These are phyloP conservation scores for Lates japonicus DNA, from an alignment of 2,797 vertebrate species.

Conservation along the genomic window DNA sequence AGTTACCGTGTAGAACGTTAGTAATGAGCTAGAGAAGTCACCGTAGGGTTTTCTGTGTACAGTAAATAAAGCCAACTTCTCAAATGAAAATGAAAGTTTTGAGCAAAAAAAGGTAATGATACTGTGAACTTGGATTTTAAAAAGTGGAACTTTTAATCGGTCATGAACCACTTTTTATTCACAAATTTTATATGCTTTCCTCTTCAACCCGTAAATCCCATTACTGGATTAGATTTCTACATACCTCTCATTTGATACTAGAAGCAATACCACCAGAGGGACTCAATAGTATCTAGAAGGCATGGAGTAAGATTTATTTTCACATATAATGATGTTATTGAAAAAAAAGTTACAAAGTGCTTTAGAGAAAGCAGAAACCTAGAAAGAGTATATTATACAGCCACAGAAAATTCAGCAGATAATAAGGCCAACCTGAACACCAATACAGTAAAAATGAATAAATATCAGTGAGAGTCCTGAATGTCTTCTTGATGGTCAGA, in stretches of 20 bases:
- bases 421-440: not conserved
- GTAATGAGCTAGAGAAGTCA: not conserved
- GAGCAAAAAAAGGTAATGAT: not conserved
- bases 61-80: conserved; percentile 2
- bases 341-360: not conserved
- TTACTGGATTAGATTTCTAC: not conserved
- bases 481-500: not conserved
- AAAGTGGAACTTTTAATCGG: not conserved
- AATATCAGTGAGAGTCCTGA: conserved; percentile 8
- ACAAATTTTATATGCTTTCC: conserved; percentile 1
- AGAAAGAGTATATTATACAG: not conserved
- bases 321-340: not conserved
- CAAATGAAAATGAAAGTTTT: conserved; percentile 22
- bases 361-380: not conserved
- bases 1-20: not conserved
- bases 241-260: not conserved
- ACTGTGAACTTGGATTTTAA: not conserved
- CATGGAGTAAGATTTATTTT: not conserved
- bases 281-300: not conserved
- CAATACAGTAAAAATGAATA: not conserved
- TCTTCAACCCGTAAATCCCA: conserved; percentile 14
- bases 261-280: not conserved
- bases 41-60: not conserved
- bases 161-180: not conserved
- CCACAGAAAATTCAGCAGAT: not conserved